Evolutionary conservation across 2,797 vertebrate species (phyloP), one percentile per base, ranked within the genome.

Genomic region (Neoniphon sammara): DNA sequence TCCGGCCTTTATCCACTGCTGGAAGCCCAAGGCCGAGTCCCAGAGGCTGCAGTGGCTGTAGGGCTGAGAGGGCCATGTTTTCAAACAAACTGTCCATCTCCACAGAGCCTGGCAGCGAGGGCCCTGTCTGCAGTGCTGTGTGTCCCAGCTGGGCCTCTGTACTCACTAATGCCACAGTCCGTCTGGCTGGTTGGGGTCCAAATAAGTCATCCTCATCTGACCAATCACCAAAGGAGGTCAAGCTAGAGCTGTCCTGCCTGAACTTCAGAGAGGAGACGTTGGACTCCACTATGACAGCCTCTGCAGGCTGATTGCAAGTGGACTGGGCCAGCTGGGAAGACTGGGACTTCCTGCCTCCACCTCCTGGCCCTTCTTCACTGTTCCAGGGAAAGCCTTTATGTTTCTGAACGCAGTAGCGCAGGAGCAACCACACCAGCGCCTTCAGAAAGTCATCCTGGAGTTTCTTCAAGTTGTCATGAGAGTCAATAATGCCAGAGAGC

Each of bases 401-500:
- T 53, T 93, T 95, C 85, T 94, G 95, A 5, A 96, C 93, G 59
- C 96, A 95, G 64, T 96, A 91, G n/a, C 94, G 95, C 61, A 99
- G 81, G 10, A 99, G 95, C 87, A 97, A 87, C 97, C 97, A 99
- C 1, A 98, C 89, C 62, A 99, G 94, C 0, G 96, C 95, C 91
- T 97, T 99, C 47, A 98, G 78, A 66, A 98, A 97, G 87, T 99
- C 97, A 44, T 96, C 94, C 89, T 96, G 97, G 87, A 99, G 94
- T 82, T 97, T 96, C 77, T 93, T 95, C 87, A 98, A 90, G 90
- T 97, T 96, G 75, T 98, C 96, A 30, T 96, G 96, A 10, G 96
- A 98, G 91, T 99, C 97, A 36, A 99, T 97, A 81, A 99, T 97
- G 77, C 97, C 98, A 58, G 97, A 97, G 20, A 99, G 93, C 36